phyloP scores from a whole-genome alignment of 2,888 invertebrate genomes.

The Allophyes oxyacanthae region DNA sequence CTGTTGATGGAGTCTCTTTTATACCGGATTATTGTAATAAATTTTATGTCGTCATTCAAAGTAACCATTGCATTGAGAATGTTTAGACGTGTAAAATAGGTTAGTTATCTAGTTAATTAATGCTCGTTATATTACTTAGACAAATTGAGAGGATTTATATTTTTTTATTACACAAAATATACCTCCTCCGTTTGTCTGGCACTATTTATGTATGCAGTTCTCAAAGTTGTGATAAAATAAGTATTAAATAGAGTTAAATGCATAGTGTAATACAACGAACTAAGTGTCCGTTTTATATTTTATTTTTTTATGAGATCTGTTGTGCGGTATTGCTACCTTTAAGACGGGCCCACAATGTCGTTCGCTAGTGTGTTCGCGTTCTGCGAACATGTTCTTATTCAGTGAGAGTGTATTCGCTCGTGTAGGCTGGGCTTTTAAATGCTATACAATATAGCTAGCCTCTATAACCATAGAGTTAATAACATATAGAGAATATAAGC shows the following conservation, averaged over 20 bases:
- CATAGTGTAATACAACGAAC: constrained; percentile 40
- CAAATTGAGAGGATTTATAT: constrained; percentile 87
- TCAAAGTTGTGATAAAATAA: constrained; percentile 76
- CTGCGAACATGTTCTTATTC: no score
- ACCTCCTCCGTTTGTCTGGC: constrained; percentile 83
- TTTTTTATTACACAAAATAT: constrained; percentile 79
- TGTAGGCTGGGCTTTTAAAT: no score
- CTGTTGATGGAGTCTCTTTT: not conserved
- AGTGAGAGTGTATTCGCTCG: no score
- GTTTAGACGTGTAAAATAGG: constrained; percentile 25
- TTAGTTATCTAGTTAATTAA: constrained; percentile 39
- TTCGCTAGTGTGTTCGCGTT: no score
- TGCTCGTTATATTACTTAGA: constrained; percentile 56
- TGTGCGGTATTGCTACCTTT: no score
- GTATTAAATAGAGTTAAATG: constrained; percentile 58
- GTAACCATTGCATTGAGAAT: constrained; percentile 13
- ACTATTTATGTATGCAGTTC: constrained; percentile 58
- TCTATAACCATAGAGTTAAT: no score
- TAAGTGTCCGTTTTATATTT: constrained; percentile 11
- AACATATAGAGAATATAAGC: no score
- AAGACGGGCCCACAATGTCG: no score
- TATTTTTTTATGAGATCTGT: not conserved
- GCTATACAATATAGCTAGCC: no score
- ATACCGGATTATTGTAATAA: no score
- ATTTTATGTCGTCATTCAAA: no score